phyloP scores from a whole-genome alignment of 2,888 invertebrate species.

The Encarsia formosa region DNA sequence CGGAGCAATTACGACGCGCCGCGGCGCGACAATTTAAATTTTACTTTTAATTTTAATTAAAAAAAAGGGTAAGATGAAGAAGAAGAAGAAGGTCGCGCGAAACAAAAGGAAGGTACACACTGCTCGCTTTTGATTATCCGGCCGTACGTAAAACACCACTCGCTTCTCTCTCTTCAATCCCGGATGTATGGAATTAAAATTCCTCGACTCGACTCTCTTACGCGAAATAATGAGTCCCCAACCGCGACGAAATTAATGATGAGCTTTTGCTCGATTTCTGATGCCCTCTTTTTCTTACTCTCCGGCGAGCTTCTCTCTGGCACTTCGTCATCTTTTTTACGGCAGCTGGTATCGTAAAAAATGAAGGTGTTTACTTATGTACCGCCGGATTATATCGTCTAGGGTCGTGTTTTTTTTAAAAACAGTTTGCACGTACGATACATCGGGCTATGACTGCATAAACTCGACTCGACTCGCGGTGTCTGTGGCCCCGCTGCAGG shows the following conservation, averaged over 20 bases:
- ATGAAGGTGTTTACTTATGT: too few species aligned
- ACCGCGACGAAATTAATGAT: too few species aligned
- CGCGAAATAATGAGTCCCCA: slow-evolving; percentile 3
- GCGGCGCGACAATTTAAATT: slow-evolving; percentile 8
- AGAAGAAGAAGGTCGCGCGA: slow-evolving; percentile 1
- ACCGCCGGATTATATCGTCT: not conserved
- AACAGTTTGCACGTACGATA: slow-evolving; percentile 23
- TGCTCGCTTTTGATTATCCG: slow-evolving; percentile 13
- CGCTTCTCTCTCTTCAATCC: not conserved
- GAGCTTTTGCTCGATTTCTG: too few species aligned
- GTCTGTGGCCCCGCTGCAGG: slow-evolving; percentile 2
- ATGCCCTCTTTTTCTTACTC: too few species aligned
- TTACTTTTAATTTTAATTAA: slow-evolving; percentile 22
- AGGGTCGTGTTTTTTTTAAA: slow-evolving; percentile 20
- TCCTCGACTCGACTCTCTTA: slow-evolving; percentile 1
- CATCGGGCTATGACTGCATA: slow-evolving; percentile 23
- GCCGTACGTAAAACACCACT: not conserved
- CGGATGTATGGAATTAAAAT: slow-evolving; percentile 2
- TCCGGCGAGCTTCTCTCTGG: too few species aligned
- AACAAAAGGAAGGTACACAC: slow-evolving; percentile 10
- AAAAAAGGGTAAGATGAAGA: not conserved
- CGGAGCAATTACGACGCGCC: slow-evolving; percentile 15
- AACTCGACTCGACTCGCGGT: slow-evolving; percentile 5
- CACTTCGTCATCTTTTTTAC: too few species aligned
- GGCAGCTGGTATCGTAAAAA: too few species aligned